Evolutionary conservation across 2,888 invertebrate genomes (phyloP).

Genomic region (Sarcophaga variegata): DNA sequence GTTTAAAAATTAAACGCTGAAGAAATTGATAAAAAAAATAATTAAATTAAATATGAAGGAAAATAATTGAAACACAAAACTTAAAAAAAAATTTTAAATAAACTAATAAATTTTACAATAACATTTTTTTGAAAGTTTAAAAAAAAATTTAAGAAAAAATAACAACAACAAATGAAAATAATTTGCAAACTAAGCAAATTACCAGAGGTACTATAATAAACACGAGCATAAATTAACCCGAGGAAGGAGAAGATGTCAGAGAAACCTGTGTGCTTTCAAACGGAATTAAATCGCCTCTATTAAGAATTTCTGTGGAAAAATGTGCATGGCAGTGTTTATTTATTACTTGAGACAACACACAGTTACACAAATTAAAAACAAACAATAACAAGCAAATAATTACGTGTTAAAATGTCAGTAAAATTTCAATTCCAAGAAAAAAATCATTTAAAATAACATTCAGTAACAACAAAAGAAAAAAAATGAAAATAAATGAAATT

Average conservation of each 20-base stretch:
- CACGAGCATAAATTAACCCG: neutral
- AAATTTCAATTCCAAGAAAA: no score
- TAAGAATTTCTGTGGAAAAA: neutral
- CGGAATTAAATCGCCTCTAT: neutral
- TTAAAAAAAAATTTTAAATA: no score
- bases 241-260: neutral
- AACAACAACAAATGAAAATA: neutral
- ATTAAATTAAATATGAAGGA: neutral
- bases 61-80: conserved; percentile 6
- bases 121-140: neutral
- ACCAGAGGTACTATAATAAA: no score
- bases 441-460: no score
- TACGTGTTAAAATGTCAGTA: no score
- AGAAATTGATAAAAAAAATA: neutral
- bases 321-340: conserved; percentile 2
- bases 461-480: no score
- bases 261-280: conserved; percentile 32
- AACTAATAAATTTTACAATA: neutral
- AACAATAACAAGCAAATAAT: no score
- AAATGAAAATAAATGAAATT: no score
- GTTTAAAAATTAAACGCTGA: neutral
- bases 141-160: neutral
- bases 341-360: neutral
- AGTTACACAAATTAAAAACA: no score
- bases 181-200: neutral